A percentile compares a stretch with the other conserved stretches of the same genome.
These are phyloP conservation scores for Polylopha cassiicola DNA, from an alignment of 2,888 invertebrate genomes.

Conservation along the genomic window DNA sequence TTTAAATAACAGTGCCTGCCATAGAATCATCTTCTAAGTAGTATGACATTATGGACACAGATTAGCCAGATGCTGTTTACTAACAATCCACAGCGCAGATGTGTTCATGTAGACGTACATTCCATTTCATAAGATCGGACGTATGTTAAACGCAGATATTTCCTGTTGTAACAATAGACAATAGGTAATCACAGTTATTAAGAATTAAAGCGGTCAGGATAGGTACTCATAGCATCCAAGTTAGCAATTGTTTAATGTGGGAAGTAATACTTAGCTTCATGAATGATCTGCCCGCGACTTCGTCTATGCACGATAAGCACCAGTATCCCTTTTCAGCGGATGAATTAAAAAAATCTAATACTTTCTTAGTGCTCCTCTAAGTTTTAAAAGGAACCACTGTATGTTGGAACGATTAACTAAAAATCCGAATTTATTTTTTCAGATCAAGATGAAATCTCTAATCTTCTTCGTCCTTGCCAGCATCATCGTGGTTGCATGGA, in stretches of 20 bases:
- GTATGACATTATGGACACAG: too few relatives aligned
- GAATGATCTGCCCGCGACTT: too few relatives aligned
- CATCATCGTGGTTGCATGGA: slow-evolving; percentile 49
- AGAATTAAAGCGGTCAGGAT: slow-evolving; percentile 22
- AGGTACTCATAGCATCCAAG: slow-evolving; percentile 9
- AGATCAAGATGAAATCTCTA: slow-evolving; percentile 61
- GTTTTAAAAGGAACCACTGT: slow-evolving; percentile 15
- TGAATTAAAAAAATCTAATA: too few relatives aligned
- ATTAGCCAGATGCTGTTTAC: too few relatives aligned
- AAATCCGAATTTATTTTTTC: slow-evolving; percentile 28
- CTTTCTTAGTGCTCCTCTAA: too few relatives aligned
- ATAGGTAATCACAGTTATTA: slow-evolving; percentile 53
- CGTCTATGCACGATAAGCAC: too few relatives aligned
- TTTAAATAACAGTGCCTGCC: slow-evolving; percentile 11
- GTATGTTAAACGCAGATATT: too few relatives aligned
- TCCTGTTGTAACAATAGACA: slow-evolving; percentile 45
- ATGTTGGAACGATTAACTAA: slow-evolving; percentile 8
- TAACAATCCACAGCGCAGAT: too few relatives aligned
- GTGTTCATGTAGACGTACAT: too few relatives aligned
- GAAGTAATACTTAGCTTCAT: neutral
- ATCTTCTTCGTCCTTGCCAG: slow-evolving; percentile 53
- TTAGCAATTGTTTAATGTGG: slow-evolving; percentile 3
- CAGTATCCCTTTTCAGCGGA: too few relatives aligned
- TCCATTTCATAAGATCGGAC: too few relatives aligned
- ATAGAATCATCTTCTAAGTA: slow-evolving; percentile 14